phyloP scores from a whole-genome alignment of 2,888 invertebrate genomes.

The Teleogryllus oceanicus region DNA sequence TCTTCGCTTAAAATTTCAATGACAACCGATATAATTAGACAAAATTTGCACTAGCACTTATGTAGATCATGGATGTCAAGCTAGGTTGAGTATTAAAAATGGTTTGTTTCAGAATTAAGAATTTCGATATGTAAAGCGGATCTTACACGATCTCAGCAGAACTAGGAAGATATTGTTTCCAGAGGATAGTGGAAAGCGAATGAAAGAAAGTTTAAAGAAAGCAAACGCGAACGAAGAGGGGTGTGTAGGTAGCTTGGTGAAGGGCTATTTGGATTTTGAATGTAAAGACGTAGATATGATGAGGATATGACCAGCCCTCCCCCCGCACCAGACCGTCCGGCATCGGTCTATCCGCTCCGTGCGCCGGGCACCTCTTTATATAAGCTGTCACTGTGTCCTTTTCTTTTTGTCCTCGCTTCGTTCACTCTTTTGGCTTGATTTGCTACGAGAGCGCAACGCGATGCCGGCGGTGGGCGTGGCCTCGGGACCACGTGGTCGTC shows the following conservation, averaged over 20 bases:
- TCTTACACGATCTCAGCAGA: too few relatives aligned
- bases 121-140: too few relatives aligned
- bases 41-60: too few relatives aligned
- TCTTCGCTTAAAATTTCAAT: neutral
- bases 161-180: neutral
- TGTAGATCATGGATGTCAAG: too few relatives aligned
- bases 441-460: conserved; percentile 23
- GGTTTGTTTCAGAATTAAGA: too few relatives aligned
- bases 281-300: neutral
- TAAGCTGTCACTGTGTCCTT: neutral
- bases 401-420: conserved; percentile 12
- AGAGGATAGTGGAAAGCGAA: neutral
- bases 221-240: neutral
- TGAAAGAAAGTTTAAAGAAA: neutral
- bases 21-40: neutral
- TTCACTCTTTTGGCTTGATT: conserved; percentile 11
- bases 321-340: neutral
- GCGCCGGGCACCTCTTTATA: conserved; percentile 22
- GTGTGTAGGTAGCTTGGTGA: neutral
- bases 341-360: neutral
- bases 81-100: too few relatives aligned
- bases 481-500: too few relatives aligned
- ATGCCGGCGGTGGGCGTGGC: conserved; percentile 20
- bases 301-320: conserved; percentile 20
- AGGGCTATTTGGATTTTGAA: neutral